A percentile compares a stretch with the other conserved stretches of the same genome.
phyloP scores from a whole-genome alignment of 1,140 invertebrate species.

The Brachionus plicatilis region DNA sequence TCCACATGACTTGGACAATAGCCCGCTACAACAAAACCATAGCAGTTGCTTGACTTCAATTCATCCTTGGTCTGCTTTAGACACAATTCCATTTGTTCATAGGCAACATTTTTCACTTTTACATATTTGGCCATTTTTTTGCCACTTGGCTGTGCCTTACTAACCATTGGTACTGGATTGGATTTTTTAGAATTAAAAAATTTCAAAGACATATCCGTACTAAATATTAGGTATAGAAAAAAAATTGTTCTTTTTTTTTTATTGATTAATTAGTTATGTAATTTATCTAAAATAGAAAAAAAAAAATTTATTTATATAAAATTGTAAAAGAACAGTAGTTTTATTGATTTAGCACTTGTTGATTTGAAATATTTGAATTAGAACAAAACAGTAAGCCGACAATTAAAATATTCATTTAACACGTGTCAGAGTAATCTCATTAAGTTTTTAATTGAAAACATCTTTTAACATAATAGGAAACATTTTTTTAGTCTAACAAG shows the following conservation, averaged over 20 bases:
- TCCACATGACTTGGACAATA: conserved; percentile 38
- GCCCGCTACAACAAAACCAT: conserved; percentile 17
- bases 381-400: neutral
- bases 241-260: neutral
- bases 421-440: conserved; percentile 31
- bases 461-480: neutral
- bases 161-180: neutral
- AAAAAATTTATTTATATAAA: neutral
- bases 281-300: neutral
- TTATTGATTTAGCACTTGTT: neutral
- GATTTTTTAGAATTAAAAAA: conserved; percentile 10
- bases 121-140: neutral
- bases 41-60: neutral
- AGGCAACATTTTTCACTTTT: conserved; percentile 12
- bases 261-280: neutral
- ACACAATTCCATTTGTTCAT: conserved; percentile 12
- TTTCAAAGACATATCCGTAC: conserved; percentile 17
- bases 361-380: conserved; percentile 7
- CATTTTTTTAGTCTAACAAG: neutral
- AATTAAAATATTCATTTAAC: conserved; percentile 30
- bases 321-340: neutral
- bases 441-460: neutral
- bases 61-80: neutral
- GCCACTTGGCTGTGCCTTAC: neutral
- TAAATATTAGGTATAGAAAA: conserved; percentile 14